Evolutionary conservation across 2,888 invertebrate species (phyloP).

Genomic region (Brachypalpus laphriformis): DNA sequence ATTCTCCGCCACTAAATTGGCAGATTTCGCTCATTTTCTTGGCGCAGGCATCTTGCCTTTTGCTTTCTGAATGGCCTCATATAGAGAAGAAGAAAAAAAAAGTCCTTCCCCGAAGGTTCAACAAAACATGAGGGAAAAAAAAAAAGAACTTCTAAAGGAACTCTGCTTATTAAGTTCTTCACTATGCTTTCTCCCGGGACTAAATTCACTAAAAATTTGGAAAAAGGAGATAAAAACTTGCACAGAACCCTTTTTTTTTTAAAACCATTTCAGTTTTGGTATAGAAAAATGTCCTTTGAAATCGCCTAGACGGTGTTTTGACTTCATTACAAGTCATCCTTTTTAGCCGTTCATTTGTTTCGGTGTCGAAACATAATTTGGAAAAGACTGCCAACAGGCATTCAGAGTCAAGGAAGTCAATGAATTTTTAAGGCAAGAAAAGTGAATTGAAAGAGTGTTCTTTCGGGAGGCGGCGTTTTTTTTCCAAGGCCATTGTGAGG

Average conservation of each 20-base stretch:
- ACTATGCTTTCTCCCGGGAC: conserved; percentile 5
- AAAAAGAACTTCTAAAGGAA: conserved; percentile 7
- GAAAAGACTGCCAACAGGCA: conserved; percentile 12
- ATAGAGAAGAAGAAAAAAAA: not conserved
- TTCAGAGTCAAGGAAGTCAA: conserved; percentile 4
- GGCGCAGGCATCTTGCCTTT: conserved; percentile 1
- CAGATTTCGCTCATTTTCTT: conserved; percentile 45
- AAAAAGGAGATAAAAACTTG: conserved; percentile 9
- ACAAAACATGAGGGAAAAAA: not conserved
- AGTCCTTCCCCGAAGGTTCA: conserved; percentile 6
- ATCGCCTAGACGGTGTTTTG: conserved; percentile 31
- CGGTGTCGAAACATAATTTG: conserved; percentile 21
- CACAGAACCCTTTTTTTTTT: conserved; percentile 15
- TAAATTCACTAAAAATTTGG: conserved; percentile 8
- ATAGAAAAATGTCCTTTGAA: not conserved
- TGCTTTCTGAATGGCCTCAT: not conserved
- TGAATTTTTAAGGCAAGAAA: not conserved
- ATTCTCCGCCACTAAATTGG: conserved; percentile 42
- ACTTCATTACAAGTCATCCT: conserved; percentile 42
- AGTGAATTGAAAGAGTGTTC: not conserved
- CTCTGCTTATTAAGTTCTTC: conserved; percentile 46
- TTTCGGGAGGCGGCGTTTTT: not conserved
- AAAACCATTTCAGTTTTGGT: not conserved
- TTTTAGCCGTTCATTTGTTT: conserved; percentile 38
- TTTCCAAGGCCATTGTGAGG: not conserved